Base-by-base conservation (phyloP, 23 tunicate genomes). In the Styela plicata region DNA sequence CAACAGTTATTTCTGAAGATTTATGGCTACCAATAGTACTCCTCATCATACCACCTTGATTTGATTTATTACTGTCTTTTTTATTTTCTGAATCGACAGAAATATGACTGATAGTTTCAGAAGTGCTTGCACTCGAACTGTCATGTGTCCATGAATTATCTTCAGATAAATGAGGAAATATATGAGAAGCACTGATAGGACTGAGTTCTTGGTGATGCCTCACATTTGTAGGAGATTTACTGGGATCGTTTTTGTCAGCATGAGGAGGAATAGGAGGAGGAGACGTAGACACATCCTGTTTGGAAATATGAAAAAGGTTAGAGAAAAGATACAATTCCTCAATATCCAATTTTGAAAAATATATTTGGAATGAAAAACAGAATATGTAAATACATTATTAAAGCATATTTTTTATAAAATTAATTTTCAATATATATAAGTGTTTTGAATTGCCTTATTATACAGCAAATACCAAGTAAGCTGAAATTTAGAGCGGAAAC, bases 201-300 rank as follows among this genome's bases (percentile, higher is more conserved):
- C 81, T 44, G 20, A 26, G 18, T 25, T n/a, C n/a, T 29, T 24
- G 71, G 16, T 67, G 71, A 0, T 25, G 57, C 7, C 13, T 44
- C 10, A 5, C 13, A 5, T 34, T 34, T 71, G 36, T 3, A 26
- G 77, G 77, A 7, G 57, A 44, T 26, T 33, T 33, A 71, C 3
- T 30, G 7, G 3, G 36, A 3, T 21, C 34, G 32, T 33, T 28
- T 32, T 71, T 71, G 17, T 71, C 77, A 5, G 3, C 17, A 17
- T 71, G 77, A 18, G 77, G 77, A 29, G 77, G 77, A 3, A 71
- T 36, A 10, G 71, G 71, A 29, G 77, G 77, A 3, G 77, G 77
- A 71, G 77, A 71, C 16, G 37, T 18, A 71, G 36, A 28, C 3
- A 71, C 29, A 71, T 71, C 77, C 77, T 71, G 37, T 3, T 24